Conservation (phyloP, 2,113 vertebrate species). For the Psilopogon haemacephalus region DNA sequence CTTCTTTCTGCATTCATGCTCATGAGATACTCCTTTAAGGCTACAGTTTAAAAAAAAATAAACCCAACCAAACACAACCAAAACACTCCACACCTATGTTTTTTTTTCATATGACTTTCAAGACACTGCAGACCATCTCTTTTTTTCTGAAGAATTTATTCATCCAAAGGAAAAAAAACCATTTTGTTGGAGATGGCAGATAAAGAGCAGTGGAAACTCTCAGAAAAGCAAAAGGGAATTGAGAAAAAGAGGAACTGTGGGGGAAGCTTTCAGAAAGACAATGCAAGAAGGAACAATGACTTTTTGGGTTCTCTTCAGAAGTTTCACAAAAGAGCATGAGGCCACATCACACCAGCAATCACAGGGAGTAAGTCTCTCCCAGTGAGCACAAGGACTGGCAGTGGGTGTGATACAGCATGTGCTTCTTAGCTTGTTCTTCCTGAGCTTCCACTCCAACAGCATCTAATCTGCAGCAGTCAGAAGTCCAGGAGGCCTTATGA, state of each 20-base stretch:
- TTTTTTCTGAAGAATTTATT: background rate
- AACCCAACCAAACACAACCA: too few species aligned
- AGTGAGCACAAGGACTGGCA: background rate
- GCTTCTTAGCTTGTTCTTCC: background rate
- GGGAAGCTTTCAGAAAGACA: background rate
- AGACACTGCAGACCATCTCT: background rate
- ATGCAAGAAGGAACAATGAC: constrained; percentile 36
- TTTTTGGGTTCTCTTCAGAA: constrained; percentile 6
- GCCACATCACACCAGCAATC: background rate
- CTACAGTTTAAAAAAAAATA: background rate
- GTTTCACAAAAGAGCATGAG: constrained; percentile 22
- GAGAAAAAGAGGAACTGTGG: constrained; percentile 8
- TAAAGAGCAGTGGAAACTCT: constrained; percentile 15
- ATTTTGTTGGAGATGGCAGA: background rate
- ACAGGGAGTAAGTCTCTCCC: background rate
- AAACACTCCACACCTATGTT: too few species aligned
- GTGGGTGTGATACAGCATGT: fast-evolving
- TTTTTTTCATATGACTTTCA: background rate
- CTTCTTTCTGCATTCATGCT: background rate
- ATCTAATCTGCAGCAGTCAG: background rate
- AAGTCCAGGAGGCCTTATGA: background rate
- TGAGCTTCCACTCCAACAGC: background rate
- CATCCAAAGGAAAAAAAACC: background rate
- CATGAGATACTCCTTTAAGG: background rate
- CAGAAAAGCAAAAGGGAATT: constrained; percentile 28